Base-by-base conservation (phyloP, 2,113 vertebrate species). In the Dolichotis patagonum region DNA sequence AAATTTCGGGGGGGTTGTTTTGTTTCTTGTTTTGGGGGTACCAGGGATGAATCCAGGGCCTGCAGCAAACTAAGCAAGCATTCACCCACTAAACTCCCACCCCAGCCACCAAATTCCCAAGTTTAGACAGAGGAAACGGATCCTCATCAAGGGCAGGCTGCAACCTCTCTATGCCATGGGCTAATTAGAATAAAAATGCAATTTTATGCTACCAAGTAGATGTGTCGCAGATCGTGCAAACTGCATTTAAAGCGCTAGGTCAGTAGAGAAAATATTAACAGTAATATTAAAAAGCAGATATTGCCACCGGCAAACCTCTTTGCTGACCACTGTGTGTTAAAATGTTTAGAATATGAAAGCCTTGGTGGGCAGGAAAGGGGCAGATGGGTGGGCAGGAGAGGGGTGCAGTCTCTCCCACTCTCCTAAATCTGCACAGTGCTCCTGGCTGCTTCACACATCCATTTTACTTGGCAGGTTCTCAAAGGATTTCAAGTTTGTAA, bases 191-290 rank as follows among this genome's bases (percentile, higher is more conserved):
- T 85, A 77, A 71, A 94, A 85, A 62, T 46, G 14, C 32, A 38
- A n/a, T 28, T 86, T 93, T 77, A 49, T 65, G 46, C 30, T 73
- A 84, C 26, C 75, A 84, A 65, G 43, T 38, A 91, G 54, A 56
- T 22, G 30, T 56, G 26, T 58, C 85, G 26, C 71, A 77, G 5
- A 73, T 65, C 92, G 92, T 91, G 81, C 63, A 89, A 93, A 95
- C 24, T 41, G 81, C 73, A 91, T 88, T 94, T 58, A 95, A 86
- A 87, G 10, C 60, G 88, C 56, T 71, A 35, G 56, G 32, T 22
- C 85, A 95, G 54, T 78, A 95, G 24, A 80, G 58, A 81, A 87
- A 78, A 41, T 62, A 38, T 11, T 22, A 56, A n/a, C 38, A 60
- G 28, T 62, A 60, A 73, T 73, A 73, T 41, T 73, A 73, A 41